These are phyloP conservation scores for Diadema setosum DNA, from an alignment of 35 echinoderm and acorn worm genomes.

Conservation along the genomic window DNA sequence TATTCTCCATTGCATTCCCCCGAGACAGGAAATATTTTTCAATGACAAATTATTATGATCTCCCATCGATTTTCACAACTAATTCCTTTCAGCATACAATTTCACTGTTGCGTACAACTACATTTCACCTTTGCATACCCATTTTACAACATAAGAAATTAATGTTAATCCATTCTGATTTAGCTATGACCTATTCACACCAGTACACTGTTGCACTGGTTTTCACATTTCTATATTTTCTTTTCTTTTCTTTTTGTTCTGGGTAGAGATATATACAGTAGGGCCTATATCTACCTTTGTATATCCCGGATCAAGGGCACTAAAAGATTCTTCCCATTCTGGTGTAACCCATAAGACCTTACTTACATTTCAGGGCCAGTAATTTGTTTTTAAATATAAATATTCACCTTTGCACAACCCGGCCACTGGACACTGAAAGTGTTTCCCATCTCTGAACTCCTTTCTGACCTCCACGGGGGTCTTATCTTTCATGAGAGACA, in stretches of 20 bases:
- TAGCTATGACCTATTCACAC: too few species aligned
- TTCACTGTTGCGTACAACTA: too few species aligned
- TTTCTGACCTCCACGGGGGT: background rate
- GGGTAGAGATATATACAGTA: background rate
- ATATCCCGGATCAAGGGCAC: background rate
- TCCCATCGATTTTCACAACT: too few species aligned
- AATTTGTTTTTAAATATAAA: background rate
- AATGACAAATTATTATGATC: too few species aligned
- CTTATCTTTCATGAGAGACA: background rate
- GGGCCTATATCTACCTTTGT: background rate
- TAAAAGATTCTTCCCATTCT: background rate
- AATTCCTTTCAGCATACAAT: too few species aligned
- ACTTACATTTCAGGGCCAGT: background rate
- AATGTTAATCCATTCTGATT: too few species aligned
- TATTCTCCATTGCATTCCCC: too few species aligned
- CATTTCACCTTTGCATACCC: too few species aligned
- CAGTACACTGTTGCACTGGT: background rate
- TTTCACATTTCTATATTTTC: background rate
- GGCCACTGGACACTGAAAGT: background rate
- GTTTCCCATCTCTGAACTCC: constrained; percentile 19
- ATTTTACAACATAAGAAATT: too few species aligned
- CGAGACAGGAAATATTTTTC: too few species aligned
- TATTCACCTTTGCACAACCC: constrained; percentile 21
- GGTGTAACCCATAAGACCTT: background rate
- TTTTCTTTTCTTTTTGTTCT: background rate